Evolutionary conservation across 2,113 vertebrate genomes (phyloP), one percentile per base, ranked within the genome.

Genomic region (Bambusicola thoracicus): DNA sequence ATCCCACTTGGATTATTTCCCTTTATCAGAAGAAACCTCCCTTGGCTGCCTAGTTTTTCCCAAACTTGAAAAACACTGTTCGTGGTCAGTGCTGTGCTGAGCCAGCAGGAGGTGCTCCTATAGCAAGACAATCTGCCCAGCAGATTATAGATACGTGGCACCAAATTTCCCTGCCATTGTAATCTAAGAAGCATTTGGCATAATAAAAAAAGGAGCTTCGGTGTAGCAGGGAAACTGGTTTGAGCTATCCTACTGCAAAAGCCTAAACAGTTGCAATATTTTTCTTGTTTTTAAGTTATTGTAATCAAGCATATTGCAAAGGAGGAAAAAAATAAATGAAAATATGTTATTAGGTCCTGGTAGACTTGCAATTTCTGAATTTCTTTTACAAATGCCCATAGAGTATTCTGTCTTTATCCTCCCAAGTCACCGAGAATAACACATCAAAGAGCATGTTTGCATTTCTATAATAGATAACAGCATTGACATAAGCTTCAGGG

Each of bases 361-460:
- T 68, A 95, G 96, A 93, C 84, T 97, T 92, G 83, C 91, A 95
- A 62, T 97, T 96, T 97, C 93, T 96, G 91, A 92, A 93, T 93
- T 95, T 94, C 93, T 97, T 96, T 75, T 76, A 91, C 76, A 95
- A 94, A 96, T 84, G 78, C 91, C 93, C 79, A 93, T 55, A 85
- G 95, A 97, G 95, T 95, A 96, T 97, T 98, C 97, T 5, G 0
- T 95, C 95, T 96, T 97, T 97, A 97, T 97, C 96, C 97, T 97
- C 96, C 93, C 92, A 95, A 95, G 96, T 97, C 96, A 97, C 97
- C 89, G 84, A 97, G 97, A 98, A 96, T 95, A 97, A 97, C 96
- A 98, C 98, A 98, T 98, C 98, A 98, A 98, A 98, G 98, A 97
- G 96, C 85, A 90, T 89, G 97, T 97, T 96, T 97, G 97, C 97